A percentile compares a stretch with the other conserved stretches of the same genome.
These are phyloP conservation scores for Antheraea assamensis DNA, from an alignment of 2,888 invertebrate species.

Conservation along the genomic window DNA sequence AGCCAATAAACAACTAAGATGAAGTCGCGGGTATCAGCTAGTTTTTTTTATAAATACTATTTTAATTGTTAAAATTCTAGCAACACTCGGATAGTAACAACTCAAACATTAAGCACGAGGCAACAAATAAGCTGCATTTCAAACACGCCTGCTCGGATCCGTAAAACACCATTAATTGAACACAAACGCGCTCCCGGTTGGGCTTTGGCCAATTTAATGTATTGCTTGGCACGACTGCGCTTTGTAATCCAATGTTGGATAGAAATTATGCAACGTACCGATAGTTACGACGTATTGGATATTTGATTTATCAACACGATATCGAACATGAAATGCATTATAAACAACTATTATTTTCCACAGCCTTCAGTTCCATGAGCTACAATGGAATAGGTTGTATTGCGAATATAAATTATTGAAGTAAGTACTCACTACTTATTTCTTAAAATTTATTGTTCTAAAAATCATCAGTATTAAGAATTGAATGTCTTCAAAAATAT, in stretches of 20 bases:
- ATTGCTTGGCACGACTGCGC: conserved; percentile 68
- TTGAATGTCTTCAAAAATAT: too few relatives aligned
- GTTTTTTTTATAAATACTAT: not conserved
- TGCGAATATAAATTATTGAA: not conserved
- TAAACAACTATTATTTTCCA: not conserved
- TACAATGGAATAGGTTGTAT: not conserved
- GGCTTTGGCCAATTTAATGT: conserved; percentile 74
- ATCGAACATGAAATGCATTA: not conserved
- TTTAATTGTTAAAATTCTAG: conserved; percentile 6
- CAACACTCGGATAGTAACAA: conserved; percentile 14
- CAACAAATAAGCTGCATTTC: conserved; percentile 40
- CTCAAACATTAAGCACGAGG: conserved; percentile 28
- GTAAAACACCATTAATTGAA: conserved; percentile 72
- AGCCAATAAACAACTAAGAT: too few relatives aligned
- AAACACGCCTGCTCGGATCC: conserved; percentile 39
- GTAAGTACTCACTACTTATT: too few relatives aligned
- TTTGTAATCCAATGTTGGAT: conserved; percentile 65
- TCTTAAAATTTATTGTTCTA: too few relatives aligned
- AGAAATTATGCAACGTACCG: conserved; percentile 53
- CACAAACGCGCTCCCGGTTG: conserved; percentile 65
- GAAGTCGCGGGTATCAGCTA: too few relatives aligned
- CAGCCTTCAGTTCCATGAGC: not conserved
- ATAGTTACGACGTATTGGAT: conserved; percentile 17
- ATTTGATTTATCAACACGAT: not conserved
- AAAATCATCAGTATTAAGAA: too few relatives aligned